These are phyloP conservation scores for Trissonchulus latispiculum DNA, from an alignment of 2,888 invertebrate genomes.

Conservation along the genomic window DNA sequence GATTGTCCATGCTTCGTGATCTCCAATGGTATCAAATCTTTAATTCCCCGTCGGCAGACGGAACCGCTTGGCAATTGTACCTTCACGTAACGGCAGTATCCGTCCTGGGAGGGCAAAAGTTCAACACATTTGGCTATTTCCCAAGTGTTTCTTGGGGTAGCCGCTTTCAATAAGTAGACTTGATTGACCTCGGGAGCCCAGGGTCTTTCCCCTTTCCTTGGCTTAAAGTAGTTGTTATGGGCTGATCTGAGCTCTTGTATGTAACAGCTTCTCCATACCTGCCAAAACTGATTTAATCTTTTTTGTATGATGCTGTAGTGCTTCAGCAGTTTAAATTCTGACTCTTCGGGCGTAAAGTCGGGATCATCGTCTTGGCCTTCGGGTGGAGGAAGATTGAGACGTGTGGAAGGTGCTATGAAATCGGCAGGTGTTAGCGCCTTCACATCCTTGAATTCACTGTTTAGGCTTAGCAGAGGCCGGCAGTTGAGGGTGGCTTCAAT, in stretches of 20 bases:
- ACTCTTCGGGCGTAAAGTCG: background rate
- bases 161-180: background rate
- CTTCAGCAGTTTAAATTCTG: background rate
- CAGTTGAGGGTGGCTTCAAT: background rate
- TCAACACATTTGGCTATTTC: background rate
- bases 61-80: background rate
- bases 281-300: no score
- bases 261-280: no score
- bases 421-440: background rate
- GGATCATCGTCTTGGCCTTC: background rate
- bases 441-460: background rate
- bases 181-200: no score
- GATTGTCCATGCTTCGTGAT: no score
- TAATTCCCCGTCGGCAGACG: background rate
- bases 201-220: no score
- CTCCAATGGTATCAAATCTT: background rate
- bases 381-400: background rate
- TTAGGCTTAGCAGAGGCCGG: background rate
- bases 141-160: background rate
- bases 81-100: background rate
- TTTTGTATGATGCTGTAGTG: background rate
- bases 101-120: background rate
- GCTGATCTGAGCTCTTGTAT: no score
- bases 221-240: no score
- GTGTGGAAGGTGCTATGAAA: background rate